Percentiles rank a stretch among this genome's conserved stretches.
These are phyloP conservation scores for Himalopsyche japonica DNA, from an alignment of 2,888 invertebrate genomes.

Conservation along the genomic window DNA sequence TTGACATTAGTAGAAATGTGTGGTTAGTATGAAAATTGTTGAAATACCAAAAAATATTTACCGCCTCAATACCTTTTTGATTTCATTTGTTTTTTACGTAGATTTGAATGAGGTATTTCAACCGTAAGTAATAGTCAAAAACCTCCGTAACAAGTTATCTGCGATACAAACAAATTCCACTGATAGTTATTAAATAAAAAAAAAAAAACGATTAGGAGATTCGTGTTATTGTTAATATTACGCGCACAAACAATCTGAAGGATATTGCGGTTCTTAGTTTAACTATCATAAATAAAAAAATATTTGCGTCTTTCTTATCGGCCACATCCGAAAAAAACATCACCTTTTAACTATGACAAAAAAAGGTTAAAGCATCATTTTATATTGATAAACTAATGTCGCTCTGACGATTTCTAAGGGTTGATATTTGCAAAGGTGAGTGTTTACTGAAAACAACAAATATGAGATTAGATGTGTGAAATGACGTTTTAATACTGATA, in stretches of 20 bases:
- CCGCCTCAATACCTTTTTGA: too few species aligned
- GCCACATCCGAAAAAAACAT: slow-evolving; percentile 22
- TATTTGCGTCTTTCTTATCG: slow-evolving; percentile 3
- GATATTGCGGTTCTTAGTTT: slow-evolving; percentile 12
- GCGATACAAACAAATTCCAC: background rate
- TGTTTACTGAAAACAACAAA: background rate
- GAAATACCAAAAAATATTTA: too few species aligned
- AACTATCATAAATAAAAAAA: background rate
- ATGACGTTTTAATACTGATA: background rate
- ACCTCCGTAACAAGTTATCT: too few species aligned
- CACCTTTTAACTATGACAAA: slow-evolving; percentile 7
- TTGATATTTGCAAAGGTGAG: slow-evolving; percentile 22
- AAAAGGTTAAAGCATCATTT: slow-evolving; percentile 3
- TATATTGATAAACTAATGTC: slow-evolving; percentile 4
- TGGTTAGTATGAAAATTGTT: too few species aligned
- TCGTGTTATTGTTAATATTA: background rate
- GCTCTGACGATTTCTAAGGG: slow-evolving; percentile 12
- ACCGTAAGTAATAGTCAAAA: too few species aligned
- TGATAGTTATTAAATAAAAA: background rate
- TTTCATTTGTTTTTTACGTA: too few species aligned
- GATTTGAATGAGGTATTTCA: too few species aligned
- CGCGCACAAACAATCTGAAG: background rate
- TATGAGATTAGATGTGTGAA: background rate
- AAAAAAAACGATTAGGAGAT: background rate
- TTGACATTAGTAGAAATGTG: too few species aligned